Conservation (phyloP, 2,888 invertebrate species). For the Blera fallax region DNA sequence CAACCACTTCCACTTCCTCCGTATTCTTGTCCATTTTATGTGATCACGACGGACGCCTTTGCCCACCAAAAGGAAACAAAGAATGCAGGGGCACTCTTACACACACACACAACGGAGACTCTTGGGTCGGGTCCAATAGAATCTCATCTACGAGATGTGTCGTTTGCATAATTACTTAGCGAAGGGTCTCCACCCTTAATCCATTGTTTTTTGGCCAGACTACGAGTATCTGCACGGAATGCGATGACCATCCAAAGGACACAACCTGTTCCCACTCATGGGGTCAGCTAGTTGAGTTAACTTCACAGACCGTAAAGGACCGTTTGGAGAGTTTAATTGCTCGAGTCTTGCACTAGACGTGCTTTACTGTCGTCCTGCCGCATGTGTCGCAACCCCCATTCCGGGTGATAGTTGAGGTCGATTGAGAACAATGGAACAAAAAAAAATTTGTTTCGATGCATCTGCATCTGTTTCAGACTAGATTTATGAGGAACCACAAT, state of each 20-base stretch:
- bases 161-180: slow-evolving; percentile 60
- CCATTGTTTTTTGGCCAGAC: slow-evolving; percentile 32
- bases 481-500: slow-evolving; percentile 9
- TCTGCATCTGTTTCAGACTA: slow-evolving; percentile 26
- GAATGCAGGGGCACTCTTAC: not conserved
- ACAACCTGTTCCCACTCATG: slow-evolving; percentile 47
- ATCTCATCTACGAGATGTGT: slow-evolving; percentile 30
- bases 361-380: slow-evolving; percentile 8
- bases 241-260: not conserved
- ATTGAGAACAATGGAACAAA: not conserved
- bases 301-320: slow-evolving; percentile 31
- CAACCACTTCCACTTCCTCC: slow-evolving; percentile 59
- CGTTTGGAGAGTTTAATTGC: slow-evolving; percentile 52
- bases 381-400: slow-evolving; percentile 5
- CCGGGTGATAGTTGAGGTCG: slow-evolving; percentile 2
- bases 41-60: slow-evolving; percentile 32
- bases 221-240: no score
- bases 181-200: slow-evolving; percentile 1
- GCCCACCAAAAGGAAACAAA: not conserved
- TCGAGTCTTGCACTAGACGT: slow-evolving; percentile 1
- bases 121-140: slow-evolving; percentile 59
- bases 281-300: slow-evolving; percentile 26
- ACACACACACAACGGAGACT: not conserved
- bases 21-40: slow-evolving; percentile 37
- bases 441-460: not conserved